phyloP scores from a whole-genome alignment of 2,888 invertebrate genomes.

The Nephrocerus scutellatus region DNA sequence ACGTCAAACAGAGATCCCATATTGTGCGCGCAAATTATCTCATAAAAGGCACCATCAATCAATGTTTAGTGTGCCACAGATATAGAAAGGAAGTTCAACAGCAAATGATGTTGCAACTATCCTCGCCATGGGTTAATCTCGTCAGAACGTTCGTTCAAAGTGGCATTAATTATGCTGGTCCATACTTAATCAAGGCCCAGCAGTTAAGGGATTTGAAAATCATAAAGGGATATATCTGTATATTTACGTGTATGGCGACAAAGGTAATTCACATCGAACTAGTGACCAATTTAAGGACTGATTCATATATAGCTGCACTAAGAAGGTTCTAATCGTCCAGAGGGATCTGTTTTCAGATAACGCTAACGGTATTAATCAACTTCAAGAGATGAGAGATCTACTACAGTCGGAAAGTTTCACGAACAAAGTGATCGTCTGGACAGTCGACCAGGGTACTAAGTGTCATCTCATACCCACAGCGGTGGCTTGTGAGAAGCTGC shows the following conservation, averaged over 20 bases:
- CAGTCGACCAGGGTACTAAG: slow-evolving; percentile 4
- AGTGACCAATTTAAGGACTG: slow-evolving; percentile 12
- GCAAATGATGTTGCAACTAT: slow-evolving; percentile 17
- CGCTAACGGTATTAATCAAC: slow-evolving; percentile 7
- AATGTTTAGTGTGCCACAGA: too few relatives aligned
- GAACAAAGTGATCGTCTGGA: too few relatives aligned
- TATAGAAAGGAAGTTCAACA: too few relatives aligned
- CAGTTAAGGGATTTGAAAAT: slow-evolving; percentile 3
- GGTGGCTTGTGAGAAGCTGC: slow-evolving; percentile 11
- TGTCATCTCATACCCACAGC: slow-evolving; percentile 13
- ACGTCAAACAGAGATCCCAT: too few relatives aligned
- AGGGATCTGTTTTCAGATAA: slow-evolving; percentile 11
- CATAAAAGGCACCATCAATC: too few relatives aligned
- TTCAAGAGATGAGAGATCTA: slow-evolving; percentile 2
- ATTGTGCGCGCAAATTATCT: too few relatives aligned
- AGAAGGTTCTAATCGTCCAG: slow-evolving; percentile 7
- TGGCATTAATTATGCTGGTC: slow-evolving; percentile 14
- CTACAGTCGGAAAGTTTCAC: too few relatives aligned
- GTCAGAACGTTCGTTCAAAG: slow-evolving; percentile 10
- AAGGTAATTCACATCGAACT: slow-evolving; percentile 16
- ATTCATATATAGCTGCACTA: slow-evolving; percentile 8
- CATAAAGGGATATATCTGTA: slow-evolving; percentile 11
- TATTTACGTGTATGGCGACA: slow-evolving; percentile 16
- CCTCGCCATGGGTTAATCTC: slow-evolving; percentile 1
- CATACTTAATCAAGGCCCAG: slow-evolving; percentile 11